Evolutionary conservation across 2,113 vertebrate genomes (phyloP), one percentile per base, ranked within the genome.

Genomic region (Elephantulus edwardii): DNA sequence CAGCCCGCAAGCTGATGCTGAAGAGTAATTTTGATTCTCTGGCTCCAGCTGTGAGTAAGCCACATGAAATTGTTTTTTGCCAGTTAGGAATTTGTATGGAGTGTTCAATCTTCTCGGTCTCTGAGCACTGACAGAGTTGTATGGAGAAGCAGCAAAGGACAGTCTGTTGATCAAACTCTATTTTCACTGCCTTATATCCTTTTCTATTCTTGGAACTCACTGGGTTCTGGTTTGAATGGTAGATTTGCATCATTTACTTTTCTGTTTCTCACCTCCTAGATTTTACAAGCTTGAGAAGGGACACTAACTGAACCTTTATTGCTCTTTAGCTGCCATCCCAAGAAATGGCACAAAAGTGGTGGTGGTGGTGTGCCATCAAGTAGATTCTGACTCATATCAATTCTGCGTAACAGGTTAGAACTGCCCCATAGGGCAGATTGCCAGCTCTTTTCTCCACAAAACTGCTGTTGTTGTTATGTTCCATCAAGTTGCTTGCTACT

Each of bases 31-130:
- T 88, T 90, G 66, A 76, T 84, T 93, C 80, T 90, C 62, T 86
- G 80, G 66, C 71, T 95, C 88, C 88, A 94, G 91, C 91, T 91
- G 88, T 91, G 88, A 92, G 64, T 50, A 83, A 95, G 77, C 78
- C 84, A 87, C 78, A 40, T 78, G 89, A 86, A 95, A 91, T 50
- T 77, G 58, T 91, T 95, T 91, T 91, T 75, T 92, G 88, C 76
- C 66, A 72, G 79, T 85, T 88, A 90, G 84, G 76, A 91, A 93
- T 90, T 79, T 76, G 35, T 80, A 42, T 78, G 72, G 58, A 56
- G 75, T 48, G 24, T 79, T 92, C 75, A 74, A 0, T 95, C 82
- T 93, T 95, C 64, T 30, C 82, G 30, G 8, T 74, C 19, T 5
- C 83, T 72, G 75, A 89, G 64, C 38, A 38, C 77, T 80, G 85